A percentile compares a stretch with the other conserved stretches of the same genome.
Conservation (phyloP, 2,113 vertebrate genomes). For the Hypomesus transpacificus region DNA sequence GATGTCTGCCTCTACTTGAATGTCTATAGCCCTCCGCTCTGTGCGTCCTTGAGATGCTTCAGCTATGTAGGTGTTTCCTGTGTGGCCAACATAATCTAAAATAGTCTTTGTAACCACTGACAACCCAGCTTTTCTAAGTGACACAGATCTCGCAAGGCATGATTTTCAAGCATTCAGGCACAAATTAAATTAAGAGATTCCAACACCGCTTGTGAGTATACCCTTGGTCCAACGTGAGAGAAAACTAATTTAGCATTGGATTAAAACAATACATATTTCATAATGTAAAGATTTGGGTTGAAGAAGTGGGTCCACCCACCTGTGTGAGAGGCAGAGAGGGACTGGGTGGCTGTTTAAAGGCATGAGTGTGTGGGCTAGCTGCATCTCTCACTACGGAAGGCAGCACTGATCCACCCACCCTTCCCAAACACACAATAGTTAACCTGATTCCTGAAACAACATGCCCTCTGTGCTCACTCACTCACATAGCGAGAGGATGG, state of each 20-base stretch:
- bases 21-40: neutral
- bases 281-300: conserved; percentile 73
- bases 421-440: conserved; percentile 66
- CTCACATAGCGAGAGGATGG: neutral
- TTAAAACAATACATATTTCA: conserved; percentile 61
- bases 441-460: conserved; percentile 33
- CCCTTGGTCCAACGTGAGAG: conserved; percentile 22
- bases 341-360: conserved; percentile 66
- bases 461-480: neutral
- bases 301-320: conserved; percentile 81
- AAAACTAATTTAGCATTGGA: neutral
- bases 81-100: conserved; percentile 58
- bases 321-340: conserved; percentile 59
- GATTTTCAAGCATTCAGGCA: conserved; percentile 29
- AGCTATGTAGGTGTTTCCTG: conserved; percentile 66
- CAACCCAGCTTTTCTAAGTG: conserved; percentile 48
- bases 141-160: conserved; percentile 33
- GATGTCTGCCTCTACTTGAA: too few relatives aligned
- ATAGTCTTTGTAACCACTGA: conserved; percentile 64
- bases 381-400: conserved; percentile 47
- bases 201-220: neutral
- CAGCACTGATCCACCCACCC: conserved; percentile 75
- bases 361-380: conserved; percentile 77
- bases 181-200: conserved; percentile 10
- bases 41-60: neutral